Evolutionary conservation across 2,888 invertebrate genomes (phyloP).

Genomic region (Thereva unica): DNA sequence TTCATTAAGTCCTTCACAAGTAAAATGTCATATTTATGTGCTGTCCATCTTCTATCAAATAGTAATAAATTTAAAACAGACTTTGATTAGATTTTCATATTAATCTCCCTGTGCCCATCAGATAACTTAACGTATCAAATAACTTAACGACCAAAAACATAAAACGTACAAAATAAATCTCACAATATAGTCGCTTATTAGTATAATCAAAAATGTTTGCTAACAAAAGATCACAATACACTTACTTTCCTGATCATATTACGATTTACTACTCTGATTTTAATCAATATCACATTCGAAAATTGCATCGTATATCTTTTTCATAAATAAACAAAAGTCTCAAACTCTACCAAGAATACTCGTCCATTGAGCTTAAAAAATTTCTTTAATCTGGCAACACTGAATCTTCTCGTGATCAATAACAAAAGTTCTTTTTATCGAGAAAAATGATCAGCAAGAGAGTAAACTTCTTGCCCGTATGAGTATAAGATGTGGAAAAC

Average conservation of each 20-base stretch:
- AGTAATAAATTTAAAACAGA: neutral
- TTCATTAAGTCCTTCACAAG: neutral
- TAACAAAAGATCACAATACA: too few relatives aligned
- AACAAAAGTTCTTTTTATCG: slow-evolving; percentile 26
- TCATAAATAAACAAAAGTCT: too few relatives aligned
- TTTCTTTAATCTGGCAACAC: slow-evolving; percentile 24
- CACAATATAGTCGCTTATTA: too few relatives aligned
- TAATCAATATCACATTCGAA: too few relatives aligned
- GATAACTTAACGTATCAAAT: neutral
- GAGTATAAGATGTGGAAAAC: slow-evolving; percentile 19
- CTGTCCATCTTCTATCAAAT: neutral
- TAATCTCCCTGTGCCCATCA: neutral
- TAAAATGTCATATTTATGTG: neutral
- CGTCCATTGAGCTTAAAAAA: neutral
- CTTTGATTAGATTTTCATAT: neutral
- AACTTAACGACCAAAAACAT: neutral
- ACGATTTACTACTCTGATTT: too few relatives aligned
- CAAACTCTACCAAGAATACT: too few relatives aligned
- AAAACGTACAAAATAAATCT: too few relatives aligned
- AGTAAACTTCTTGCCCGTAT: slow-evolving; percentile 16
- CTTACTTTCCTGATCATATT: too few relatives aligned
- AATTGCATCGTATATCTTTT: too few relatives aligned
- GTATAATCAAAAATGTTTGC: too few relatives aligned
- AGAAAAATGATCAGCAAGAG: slow-evolving; percentile 20
- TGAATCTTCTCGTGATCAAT: slow-evolving; percentile 13